Evolutionary conservation across 2,888 invertebrate genomes (phyloP).

Genomic region (Lasioglossum figueresi): DNA sequence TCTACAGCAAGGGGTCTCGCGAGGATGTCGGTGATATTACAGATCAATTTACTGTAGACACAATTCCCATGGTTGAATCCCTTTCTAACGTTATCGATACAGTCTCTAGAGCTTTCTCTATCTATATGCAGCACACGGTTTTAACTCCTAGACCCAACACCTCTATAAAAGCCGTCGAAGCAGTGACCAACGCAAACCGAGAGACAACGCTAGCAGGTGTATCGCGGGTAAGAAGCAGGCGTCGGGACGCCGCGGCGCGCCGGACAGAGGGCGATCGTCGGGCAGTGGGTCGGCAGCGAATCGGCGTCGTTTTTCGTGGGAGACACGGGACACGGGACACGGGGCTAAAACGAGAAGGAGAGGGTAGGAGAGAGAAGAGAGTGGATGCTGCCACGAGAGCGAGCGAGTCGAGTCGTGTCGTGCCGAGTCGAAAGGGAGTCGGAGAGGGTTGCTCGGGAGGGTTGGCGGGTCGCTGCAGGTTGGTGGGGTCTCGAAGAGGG

Average conservation of each 20-base stretch:
- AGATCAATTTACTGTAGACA: not conserved
- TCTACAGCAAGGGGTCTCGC: not conserved
- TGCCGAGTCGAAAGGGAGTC: not conserved
- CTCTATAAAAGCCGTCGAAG: not conserved
- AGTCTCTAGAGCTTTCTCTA: not conserved
- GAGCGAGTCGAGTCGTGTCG: not conserved
- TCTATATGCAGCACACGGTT: not conserved
- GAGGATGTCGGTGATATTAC: not conserved
- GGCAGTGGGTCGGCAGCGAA: slow-evolving; percentile 2
- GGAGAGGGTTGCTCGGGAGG: slow-evolving; percentile 20
- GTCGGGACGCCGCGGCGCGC: not conserved
- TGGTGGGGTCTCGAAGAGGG: slow-evolving; percentile 15
- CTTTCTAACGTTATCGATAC: not conserved
- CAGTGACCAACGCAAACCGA: not conserved
- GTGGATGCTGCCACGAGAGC: not conserved
- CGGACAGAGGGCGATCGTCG: not conserved
- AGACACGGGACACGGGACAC: not conserved
- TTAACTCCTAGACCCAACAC: not conserved
- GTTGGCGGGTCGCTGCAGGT: slow-evolving; percentile 27
- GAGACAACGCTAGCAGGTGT: not conserved
- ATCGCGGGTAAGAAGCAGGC: slow-evolving; percentile 21
- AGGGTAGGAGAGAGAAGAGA: not conserved
- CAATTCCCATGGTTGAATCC: not conserved
- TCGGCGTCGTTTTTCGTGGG: slow-evolving; percentile 4
- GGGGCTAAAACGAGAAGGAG: not conserved